Evolutionary conservation across 2,888 invertebrate species (phyloP).

Genomic region (Biston betularia): DNA sequence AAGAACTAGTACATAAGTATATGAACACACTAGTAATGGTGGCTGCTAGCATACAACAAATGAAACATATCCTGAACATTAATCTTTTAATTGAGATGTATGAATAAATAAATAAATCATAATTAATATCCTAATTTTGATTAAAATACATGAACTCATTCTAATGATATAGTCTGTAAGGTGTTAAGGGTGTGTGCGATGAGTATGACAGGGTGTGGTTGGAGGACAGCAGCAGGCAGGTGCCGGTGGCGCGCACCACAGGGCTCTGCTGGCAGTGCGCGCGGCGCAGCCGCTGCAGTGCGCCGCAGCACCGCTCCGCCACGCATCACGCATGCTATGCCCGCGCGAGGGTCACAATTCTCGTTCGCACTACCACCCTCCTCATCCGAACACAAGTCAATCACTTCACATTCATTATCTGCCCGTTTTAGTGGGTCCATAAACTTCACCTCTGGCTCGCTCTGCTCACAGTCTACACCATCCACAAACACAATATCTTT

Average conservation of each 20-base stretch:
- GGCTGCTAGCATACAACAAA: slow-evolving; percentile 41
- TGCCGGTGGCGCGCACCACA: slow-evolving; percentile 80
- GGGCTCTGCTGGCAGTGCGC: slow-evolving; percentile 72
- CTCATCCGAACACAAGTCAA: slow-evolving; percentile 90
- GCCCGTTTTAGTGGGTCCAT: slow-evolving; percentile 69
- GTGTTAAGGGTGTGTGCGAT: slow-evolving; percentile 78
- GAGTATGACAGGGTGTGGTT: slow-evolving; percentile 78
- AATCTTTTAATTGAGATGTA: slow-evolving; percentile 69
- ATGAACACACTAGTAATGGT: too few relatives aligned
- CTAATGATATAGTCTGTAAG: slow-evolving; percentile 81
- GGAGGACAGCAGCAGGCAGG: slow-evolving; percentile 67
- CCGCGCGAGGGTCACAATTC: slow-evolving; percentile 77
- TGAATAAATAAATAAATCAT: slow-evolving; percentile 71
- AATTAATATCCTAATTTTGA: slow-evolving; percentile 62
- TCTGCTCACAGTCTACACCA: slow-evolving; percentile 65
- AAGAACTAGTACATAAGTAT: not conserved
- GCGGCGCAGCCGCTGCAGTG: slow-evolving; percentile 73
- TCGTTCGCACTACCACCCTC: slow-evolving; percentile 79
- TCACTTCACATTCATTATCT: slow-evolving; percentile 84
- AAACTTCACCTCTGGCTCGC: slow-evolving; percentile 59
- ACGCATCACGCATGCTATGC: slow-evolving; percentile 74
- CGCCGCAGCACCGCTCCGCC: slow-evolving; percentile 73
- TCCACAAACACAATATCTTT: slow-evolving; percentile 81
- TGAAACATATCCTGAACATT: slow-evolving; percentile 61
- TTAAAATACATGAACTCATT: slow-evolving; percentile 69